Evolutionary conservation across 1,140 invertebrate genomes (phyloP).

Genomic region (Fopius arisanus): DNA sequence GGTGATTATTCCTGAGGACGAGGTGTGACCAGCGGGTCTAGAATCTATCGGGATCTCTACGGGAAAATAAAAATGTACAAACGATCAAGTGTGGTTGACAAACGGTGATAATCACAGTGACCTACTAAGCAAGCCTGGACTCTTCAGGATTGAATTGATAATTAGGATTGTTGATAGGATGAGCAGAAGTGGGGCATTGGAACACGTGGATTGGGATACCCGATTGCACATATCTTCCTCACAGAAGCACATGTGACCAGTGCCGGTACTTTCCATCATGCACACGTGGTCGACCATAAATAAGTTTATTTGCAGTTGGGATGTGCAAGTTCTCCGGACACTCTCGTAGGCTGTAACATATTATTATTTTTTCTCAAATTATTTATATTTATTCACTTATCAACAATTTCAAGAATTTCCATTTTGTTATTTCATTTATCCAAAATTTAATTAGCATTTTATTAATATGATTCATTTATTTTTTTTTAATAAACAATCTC

Average conservation of each 20-base stretch:
- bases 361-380: conserved; percentile 19
- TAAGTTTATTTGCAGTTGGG: conserved; percentile 92
- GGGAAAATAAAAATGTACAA: conserved; percentile 12
- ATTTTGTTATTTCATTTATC: no score
- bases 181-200: conserved; percentile 50
- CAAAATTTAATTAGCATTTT: no score
- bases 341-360: conserved; percentile 82
- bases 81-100: conserved; percentile 13
- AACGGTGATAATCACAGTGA: conserved; percentile 52
- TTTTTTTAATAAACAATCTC: no score
- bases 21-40: background rate
- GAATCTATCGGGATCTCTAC: background rate
- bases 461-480: no score
- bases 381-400: no score
- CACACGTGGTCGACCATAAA: conserved; percentile 98
- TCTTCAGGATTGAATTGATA: conserved; percentile 46
- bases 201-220: conserved; percentile 57
- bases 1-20: no score
- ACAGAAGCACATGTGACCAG: conserved; percentile 97
- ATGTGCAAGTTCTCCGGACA: conserved; percentile 88
- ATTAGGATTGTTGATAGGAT: conserved; percentile 53
- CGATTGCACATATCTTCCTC: conserved; percentile 94
- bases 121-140: conserved; percentile 63
- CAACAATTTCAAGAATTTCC: no score
- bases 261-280: conserved; percentile 96